A percentile compares a stretch with the other conserved stretches of the same genome.
Evolutionary conservation across 1,140 invertebrate genomes (phyloP).

Genomic region (Lanistes nyassanus): DNA sequence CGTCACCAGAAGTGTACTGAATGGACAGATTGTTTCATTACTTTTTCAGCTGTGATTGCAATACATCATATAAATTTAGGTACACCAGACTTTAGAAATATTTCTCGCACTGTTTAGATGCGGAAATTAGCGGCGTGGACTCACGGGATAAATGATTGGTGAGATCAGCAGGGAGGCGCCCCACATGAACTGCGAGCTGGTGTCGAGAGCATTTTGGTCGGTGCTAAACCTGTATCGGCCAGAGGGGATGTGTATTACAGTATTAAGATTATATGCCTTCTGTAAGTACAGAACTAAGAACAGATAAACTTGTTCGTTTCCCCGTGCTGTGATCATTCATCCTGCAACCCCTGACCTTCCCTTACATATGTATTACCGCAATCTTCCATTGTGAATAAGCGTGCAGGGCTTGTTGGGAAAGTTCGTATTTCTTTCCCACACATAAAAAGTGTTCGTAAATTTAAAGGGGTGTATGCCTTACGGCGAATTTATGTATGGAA

Average conservation of each 20-base stretch:
- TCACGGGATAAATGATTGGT: constrained; percentile 55
- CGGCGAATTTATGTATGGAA: too few species aligned
- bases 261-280: not conserved
- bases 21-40: not conserved
- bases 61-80: not conserved
- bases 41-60: not conserved
- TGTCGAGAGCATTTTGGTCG: constrained; percentile 46
- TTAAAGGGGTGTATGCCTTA: too few species aligned
- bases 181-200: constrained; percentile 61
- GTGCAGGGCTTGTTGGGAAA: too few species aligned
- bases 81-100: not conserved
- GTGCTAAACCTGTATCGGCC: constrained; percentile 51
- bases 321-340: too few species aligned
- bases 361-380: too few species aligned
- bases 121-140: not conserved
- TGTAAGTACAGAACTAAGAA: not conserved
- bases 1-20: not conserved
- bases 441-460: too few species aligned
- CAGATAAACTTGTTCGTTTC: too few species aligned
- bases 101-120: not conserved
- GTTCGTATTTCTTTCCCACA: too few species aligned
- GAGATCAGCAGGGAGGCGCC: constrained; percentile 59
- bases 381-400: too few species aligned
- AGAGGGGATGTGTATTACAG: not conserved
- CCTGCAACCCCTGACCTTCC: not conserved